phyloP scores from a whole-genome alignment of 2,113 vertebrate species.

The Zosterops japonicus region DNA sequence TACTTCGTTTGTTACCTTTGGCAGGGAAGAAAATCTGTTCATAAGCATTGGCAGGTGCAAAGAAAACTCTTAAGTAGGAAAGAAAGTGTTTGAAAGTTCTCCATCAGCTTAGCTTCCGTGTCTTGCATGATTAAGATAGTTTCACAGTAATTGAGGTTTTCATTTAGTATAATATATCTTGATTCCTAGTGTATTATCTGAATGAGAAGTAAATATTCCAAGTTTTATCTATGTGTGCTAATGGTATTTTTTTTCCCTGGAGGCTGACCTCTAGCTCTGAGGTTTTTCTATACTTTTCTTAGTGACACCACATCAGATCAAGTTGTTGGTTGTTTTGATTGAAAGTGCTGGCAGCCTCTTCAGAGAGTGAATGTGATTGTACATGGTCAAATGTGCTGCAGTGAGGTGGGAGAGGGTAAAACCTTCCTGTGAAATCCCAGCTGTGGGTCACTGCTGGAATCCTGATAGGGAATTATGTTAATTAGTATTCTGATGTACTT shows the following conservation, averaged over 20 bases:
- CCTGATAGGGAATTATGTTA: background rate
- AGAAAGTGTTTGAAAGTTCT: background rate
- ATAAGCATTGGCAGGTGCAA: background rate
- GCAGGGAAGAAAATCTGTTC: background rate
- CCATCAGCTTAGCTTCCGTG: background rate
- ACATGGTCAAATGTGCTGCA: background rate
- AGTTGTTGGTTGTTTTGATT: background rate
- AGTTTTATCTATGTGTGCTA: background rate
- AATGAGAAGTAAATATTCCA: background rate
- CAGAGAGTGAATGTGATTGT: background rate
- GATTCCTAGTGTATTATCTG: background rate
- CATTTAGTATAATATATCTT: background rate
- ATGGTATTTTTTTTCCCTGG: background rate
- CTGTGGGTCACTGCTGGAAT: background rate
- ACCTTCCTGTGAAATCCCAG: background rate
- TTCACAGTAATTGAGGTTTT: background rate
- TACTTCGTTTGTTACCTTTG: background rate
- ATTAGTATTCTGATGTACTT: background rate
- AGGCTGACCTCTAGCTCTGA: background rate
- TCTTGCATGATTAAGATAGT: background rate
- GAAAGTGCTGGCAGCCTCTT: background rate
- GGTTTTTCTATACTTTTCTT: background rate
- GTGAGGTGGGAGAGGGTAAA: background rate
- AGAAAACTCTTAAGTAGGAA: background rate
- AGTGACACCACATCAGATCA: background rate